These are phyloP conservation scores for Emydocephalus ijimae DNA, from an alignment of 2,113 vertebrate species.

Conservation along the genomic window DNA sequence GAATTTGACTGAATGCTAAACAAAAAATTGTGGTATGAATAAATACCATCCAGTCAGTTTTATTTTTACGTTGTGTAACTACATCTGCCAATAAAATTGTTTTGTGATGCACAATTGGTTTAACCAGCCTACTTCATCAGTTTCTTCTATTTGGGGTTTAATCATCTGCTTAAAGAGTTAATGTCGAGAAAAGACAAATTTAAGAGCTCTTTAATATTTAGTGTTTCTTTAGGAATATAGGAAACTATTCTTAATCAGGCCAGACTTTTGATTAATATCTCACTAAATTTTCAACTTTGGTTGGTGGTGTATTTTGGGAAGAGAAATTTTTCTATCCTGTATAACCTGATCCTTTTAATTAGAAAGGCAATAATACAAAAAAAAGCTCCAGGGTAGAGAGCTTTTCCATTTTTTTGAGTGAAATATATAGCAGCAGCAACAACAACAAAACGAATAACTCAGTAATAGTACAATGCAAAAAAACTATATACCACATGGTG, in stretches of 20 bases:
- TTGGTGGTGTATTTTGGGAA: background rate
- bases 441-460: background rate
- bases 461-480: background rate
- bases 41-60: background rate
- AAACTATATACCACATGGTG: background rate
- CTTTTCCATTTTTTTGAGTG: background rate
- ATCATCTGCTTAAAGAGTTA: background rate
- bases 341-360: background rate
- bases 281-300: background rate
- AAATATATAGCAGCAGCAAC: background rate
- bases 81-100: background rate
- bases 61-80: background rate
- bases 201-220: background rate
- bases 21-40: conserved; percentile 7
- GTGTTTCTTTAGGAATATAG: background rate
- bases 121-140: background rate
- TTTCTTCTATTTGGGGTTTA: background rate
- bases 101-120: background rate
- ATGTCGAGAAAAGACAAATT: background rate
- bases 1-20: conserved; percentile 31
- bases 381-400: background rate
- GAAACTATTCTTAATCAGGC: background rate
- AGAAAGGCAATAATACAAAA: background rate
- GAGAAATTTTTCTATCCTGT: background rate
- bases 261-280: background rate